Conservation (phyloP, 1,140 invertebrate species). For the Bombus soroeensis region DNA sequence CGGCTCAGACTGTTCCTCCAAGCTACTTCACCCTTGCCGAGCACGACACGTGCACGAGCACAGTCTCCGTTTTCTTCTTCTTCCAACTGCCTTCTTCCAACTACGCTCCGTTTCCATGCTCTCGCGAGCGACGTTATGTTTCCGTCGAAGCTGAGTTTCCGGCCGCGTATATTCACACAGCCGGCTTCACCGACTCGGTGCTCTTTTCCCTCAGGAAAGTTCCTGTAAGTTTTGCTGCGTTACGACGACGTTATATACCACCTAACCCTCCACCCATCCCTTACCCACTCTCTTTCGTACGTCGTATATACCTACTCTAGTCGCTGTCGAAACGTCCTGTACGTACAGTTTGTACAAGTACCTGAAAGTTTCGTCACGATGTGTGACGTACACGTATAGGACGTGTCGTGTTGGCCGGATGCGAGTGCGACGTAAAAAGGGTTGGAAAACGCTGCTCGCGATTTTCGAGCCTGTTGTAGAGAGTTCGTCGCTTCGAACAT, state of each 20-base stretch:
- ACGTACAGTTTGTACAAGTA: slow-evolving; percentile 75
- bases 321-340: slow-evolving; percentile 69
- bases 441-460: neutral
- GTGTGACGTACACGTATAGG: slow-evolving; percentile 25
- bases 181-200: slow-evolving; percentile 25
- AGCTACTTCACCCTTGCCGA: slow-evolving; percentile 44
- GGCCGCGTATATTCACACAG: slow-evolving; percentile 55
- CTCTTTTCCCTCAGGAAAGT: slow-evolving; percentile 58
- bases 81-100: slow-evolving; percentile 47
- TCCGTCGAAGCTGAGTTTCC: slow-evolving; percentile 68
- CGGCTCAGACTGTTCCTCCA: slow-evolving; percentile 24
- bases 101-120: slow-evolving; percentile 57
- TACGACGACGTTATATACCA: slow-evolving; percentile 52
- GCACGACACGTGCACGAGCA: slow-evolving; percentile 53
- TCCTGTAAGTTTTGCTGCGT: slow-evolving; percentile 64
- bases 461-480: slow-evolving; percentile 20
- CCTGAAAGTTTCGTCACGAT: slow-evolving; percentile 71
- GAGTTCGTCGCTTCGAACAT: slow-evolving; percentile 9
- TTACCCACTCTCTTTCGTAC: neutral
- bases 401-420: slow-evolving; percentile 16
- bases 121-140: slow-evolving; percentile 66
- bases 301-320: slow-evolving; percentile 22
- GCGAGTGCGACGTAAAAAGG: slow-evolving; percentile 20
- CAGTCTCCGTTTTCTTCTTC: slow-evolving; percentile 58
- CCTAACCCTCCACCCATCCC: neutral